A percentile compares a stretch with the other conserved stretches of the same genome.
Conservation (phyloP, 2,888 invertebrate species). For the Sarcophaga caerulescens region DNA sequence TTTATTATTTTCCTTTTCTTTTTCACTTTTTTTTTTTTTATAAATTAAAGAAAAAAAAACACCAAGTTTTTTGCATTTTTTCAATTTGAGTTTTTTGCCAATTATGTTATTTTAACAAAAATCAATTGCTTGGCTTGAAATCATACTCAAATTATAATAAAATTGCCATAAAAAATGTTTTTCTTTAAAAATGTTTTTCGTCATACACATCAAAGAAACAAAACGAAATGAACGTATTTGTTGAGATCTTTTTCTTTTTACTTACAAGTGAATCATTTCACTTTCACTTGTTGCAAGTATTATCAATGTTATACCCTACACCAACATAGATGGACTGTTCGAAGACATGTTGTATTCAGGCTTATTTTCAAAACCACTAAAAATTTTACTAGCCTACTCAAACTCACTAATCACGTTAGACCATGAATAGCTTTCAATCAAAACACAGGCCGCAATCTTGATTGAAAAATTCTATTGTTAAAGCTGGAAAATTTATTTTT, state of each 20-base stretch:
- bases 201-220: background rate
- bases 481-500: too few relatives aligned
- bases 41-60: background rate
- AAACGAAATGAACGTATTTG: conserved; percentile 8
- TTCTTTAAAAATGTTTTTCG: too few relatives aligned
- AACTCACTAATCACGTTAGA: too few relatives aligned
- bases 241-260: background rate
- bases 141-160: conserved; percentile 31
- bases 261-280: conserved; percentile 50
- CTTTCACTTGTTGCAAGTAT: conserved; percentile 61
- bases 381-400: too few relatives aligned
- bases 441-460: too few relatives aligned
- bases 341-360: too few relatives aligned
- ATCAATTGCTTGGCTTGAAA: conserved; percentile 46
- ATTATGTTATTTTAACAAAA: conserved; percentile 50
- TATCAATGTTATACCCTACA: background rate
- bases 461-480: too few relatives aligned
- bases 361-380: too few relatives aligned
- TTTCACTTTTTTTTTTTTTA: conserved; percentile 32
- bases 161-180: conserved; percentile 25
- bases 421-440: too few relatives aligned
- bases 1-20: conserved; percentile 24
- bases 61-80: background rate
- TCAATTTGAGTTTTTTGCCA: conserved; percentile 33
- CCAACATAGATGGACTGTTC: too few relatives aligned